Percentiles rank a stretch among this genome's conserved stretches.
phyloP scores from a whole-genome alignment of 2,888 invertebrate genomes.

The Caenorhabditis wallacei region DNA sequence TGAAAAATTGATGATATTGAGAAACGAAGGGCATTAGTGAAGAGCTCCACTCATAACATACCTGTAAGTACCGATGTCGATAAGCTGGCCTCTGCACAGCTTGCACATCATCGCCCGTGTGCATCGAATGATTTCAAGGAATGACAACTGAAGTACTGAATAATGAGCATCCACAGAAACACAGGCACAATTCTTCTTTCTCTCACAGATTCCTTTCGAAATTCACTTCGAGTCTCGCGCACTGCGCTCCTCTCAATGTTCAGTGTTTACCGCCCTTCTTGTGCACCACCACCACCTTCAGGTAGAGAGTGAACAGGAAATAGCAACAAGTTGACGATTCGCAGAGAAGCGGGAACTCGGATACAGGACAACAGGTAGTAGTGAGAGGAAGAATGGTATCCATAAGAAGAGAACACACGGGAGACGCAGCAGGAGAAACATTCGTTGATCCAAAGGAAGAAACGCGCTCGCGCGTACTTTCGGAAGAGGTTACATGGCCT shows the following conservation, averaged over 20 bases:
- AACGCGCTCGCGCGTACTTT: slow-evolving; percentile 40
- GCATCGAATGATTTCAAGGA: slow-evolving; percentile 25
- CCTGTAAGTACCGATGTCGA: slow-evolving; percentile 57
- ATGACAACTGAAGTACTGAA: slow-evolving; percentile 34
- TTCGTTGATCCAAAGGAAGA: slow-evolving; percentile 36
- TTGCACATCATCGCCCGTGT: slow-evolving; percentile 47
- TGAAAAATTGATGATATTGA: too few relatives aligned
- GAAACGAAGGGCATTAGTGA: too few relatives aligned
- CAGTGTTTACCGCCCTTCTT: slow-evolving; percentile 64
- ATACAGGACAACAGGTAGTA: slow-evolving; percentile 47
- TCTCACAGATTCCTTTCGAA: slow-evolving; percentile 44
- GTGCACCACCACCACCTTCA: slow-evolving; percentile 54
- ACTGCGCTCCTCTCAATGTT: slow-evolving; percentile 56
- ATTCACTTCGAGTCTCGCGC: slow-evolving; percentile 56
- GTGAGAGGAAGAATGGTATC: slow-evolving; percentile 19
- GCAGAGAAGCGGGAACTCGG: slow-evolving; percentile 47
- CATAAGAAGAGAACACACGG: slow-evolving; percentile 1
- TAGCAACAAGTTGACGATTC: slow-evolving; percentile 61
- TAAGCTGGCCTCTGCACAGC: slow-evolving; percentile 39
- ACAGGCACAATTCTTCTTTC: slow-evolving; percentile 25
- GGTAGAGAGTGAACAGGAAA: slow-evolving; percentile 34
- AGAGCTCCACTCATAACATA: slow-evolving; percentile 1
- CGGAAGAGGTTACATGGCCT: slow-evolving; percentile 47
- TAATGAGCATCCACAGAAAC: slow-evolving; percentile 56
- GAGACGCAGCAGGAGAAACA: slow-evolving; percentile 53